These are phyloP conservation scores for Urosaurus nigricauda DNA, from an alignment of 2,797 vertebrate genomes.

Conservation along the genomic window DNA sequence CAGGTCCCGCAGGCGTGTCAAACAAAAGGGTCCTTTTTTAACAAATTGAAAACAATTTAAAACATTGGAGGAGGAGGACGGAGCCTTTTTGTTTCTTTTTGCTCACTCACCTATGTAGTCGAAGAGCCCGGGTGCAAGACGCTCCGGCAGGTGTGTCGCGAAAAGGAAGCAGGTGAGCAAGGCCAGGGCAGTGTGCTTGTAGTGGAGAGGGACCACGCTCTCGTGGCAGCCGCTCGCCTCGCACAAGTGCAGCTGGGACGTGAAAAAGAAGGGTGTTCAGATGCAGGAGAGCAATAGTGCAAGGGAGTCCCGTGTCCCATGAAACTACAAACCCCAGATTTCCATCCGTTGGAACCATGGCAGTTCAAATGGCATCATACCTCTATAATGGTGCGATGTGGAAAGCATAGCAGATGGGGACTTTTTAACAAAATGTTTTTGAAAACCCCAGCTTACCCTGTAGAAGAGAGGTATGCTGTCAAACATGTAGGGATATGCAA, in stretches of 20 bases:
- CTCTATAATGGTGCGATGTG: no score
- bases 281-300: no score
- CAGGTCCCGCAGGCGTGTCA: no score
- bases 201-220: slow-evolving; percentile 83
- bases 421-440: background rate
- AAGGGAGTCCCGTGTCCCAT: no score
- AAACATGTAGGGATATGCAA: slow-evolving; percentile 90
- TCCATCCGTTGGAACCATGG: no score
- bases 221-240: slow-evolving; percentile 77
- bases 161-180: slow-evolving; percentile 91
- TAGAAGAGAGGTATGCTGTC: slow-evolving; percentile 96
- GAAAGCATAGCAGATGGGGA: background rate
- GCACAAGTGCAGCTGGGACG: slow-evolving; percentile 85
- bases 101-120: slow-evolving; percentile 88
- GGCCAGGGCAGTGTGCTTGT: slow-evolving; percentile 84
- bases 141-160: slow-evolving; percentile 89
- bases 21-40: no score
- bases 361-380: no score
- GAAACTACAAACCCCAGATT: no score
- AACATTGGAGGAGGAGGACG: no score
- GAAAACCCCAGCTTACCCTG: slow-evolving; percentile 81
- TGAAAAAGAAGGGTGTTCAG: background rate
- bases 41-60: no score
- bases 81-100: no score
- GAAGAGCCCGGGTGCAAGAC: slow-evolving; percentile 91